Evolutionary conservation across 2,113 vertebrate species (phyloP).

Genomic region (Apistogramma diplotaenia): DNA sequence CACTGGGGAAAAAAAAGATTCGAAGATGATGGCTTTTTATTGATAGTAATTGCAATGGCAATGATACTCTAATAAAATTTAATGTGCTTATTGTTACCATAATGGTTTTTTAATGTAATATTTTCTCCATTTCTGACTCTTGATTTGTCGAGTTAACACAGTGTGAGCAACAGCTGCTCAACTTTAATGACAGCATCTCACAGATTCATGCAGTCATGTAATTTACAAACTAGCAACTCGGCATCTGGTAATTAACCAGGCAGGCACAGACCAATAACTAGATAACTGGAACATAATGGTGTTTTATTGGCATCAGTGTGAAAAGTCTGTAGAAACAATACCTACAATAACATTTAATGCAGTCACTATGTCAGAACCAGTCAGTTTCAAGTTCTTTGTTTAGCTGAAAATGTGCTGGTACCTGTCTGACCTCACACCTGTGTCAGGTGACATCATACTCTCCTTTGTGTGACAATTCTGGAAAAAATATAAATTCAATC

Average conservation of each 20-base stretch:
- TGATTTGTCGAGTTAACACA: not conserved
- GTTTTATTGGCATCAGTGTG: not conserved
- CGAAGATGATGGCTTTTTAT: not conserved
- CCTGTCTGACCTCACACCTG: not conserved
- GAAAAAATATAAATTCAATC: conserved; percentile 33
- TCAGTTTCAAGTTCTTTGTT: not conserved
- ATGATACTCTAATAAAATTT: not conserved
- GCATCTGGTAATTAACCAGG: not conserved
- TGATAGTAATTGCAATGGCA: not conserved
- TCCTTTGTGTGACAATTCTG: not conserved
- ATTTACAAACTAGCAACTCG: not conserved
- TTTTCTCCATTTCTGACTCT: not conserved
- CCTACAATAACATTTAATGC: not conserved
- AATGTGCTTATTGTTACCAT: not conserved
- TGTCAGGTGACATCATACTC: not conserved
- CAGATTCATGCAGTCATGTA: not conserved
- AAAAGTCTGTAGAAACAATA: not conserved
- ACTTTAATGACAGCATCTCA: not conserved
- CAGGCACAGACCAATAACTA: not conserved
- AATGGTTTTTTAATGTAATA: not conserved
- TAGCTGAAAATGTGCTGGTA: not conserved
- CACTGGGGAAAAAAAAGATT: not conserved
- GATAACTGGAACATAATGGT: not conserved
- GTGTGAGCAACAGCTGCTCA: not conserved
- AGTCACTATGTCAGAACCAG: not conserved